These are phyloP conservation scores for Panorpa germanica DNA, from an alignment of 2,888 invertebrate genomes.

Conservation along the genomic window DNA sequence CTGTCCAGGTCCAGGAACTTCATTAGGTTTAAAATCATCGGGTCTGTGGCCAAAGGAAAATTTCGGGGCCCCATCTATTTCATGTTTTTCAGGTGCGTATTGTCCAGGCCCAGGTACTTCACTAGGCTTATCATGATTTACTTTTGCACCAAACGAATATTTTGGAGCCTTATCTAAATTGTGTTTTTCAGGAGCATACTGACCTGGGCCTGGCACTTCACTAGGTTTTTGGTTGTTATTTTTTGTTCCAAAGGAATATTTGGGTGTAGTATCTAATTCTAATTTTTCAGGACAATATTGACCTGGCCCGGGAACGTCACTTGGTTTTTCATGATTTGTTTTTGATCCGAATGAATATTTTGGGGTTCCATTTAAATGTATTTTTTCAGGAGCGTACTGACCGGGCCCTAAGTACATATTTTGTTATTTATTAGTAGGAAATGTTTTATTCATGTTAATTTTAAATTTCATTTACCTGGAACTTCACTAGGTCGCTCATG, in stretches of 20 bases:
- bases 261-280: slow-evolving; percentile 20
- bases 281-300: slow-evolving; percentile 24
- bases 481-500: slow-evolving; percentile 39
- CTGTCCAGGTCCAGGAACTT: slow-evolving; percentile 37
- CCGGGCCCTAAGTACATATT: slow-evolving; percentile 38
- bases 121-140: slow-evolving; percentile 28
- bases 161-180: slow-evolving; percentile 31
- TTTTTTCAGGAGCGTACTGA: slow-evolving; percentile 34
- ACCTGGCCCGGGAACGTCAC: slow-evolving; percentile 26
- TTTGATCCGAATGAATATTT: slow-evolving; percentile 30
- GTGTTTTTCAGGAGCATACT: slow-evolving; percentile 29
- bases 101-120: slow-evolving; percentile 41
- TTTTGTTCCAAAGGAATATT: slow-evolving; percentile 32
- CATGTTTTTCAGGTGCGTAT: slow-evolving; percentile 26
- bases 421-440: too few relatives aligned
- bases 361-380: slow-evolving; percentile 30
- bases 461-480: slow-evolving; percentile 35
- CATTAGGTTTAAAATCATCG: slow-evolving; percentile 27
- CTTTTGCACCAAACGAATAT: slow-evolving; percentile 35
- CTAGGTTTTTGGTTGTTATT: slow-evolving; percentile 22
- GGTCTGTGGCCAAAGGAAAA: slow-evolving; percentile 35
- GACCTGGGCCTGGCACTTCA: slow-evolving; percentile 26
- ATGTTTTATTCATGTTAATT: too few relatives aligned
- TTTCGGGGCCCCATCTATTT: slow-evolving; percentile 24
- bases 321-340: slow-evolving; percentile 22